A percentile compares a stretch with the other conserved stretches of the same genome.
These are phyloP conservation scores for Planococcus citri DNA, from an alignment of 1,140 invertebrate species.

Conservation along the genomic window DNA sequence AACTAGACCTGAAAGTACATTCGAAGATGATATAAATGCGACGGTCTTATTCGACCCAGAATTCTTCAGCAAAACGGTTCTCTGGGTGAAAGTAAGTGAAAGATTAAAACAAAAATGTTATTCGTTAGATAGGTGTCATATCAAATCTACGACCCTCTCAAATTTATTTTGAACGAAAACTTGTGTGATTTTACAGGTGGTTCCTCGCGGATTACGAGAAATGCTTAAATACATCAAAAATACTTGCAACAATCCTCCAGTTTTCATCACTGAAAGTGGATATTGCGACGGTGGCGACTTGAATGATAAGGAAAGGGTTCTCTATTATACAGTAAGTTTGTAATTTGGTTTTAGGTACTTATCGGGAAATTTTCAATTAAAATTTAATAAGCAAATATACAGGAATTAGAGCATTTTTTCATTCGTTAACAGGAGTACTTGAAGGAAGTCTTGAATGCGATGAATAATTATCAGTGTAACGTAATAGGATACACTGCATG, in stretches of 20 bases:
- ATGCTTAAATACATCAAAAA: slow-evolving; percentile 40
- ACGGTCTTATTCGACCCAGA: neutral
- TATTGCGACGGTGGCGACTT: neutral
- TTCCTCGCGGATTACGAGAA: slow-evolving; percentile 36
- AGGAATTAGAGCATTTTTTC: too few species aligned
- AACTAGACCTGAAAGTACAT: neutral
- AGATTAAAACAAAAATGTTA: too few species aligned
- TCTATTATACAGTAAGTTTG: neutral
- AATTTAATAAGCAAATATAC: too few species aligned
- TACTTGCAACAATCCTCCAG: slow-evolving; percentile 45
- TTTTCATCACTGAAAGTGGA: slow-evolving; percentile 41
- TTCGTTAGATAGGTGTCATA: too few species aligned
- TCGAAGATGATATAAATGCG: neutral
- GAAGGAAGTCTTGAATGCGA: slow-evolving; percentile 47
- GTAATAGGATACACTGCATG: slow-evolving; percentile 56
- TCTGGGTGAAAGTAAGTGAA: neutral
- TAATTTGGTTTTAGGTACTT: neutral
- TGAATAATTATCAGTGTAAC: slow-evolving; percentile 48
- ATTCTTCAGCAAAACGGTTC: neutral
- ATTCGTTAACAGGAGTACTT: slow-evolving; percentile 42
- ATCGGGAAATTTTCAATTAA: too few species aligned
- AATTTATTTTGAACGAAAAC: too few species aligned
- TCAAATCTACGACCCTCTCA: too few species aligned
- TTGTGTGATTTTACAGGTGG: too few species aligned
- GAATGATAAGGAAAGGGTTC: neutral